Percentiles rank a stretch among this genome's conserved stretches.
Conservation (phyloP, 2,113 vertebrate species). For the Chaenocephalus aceratus region DNA sequence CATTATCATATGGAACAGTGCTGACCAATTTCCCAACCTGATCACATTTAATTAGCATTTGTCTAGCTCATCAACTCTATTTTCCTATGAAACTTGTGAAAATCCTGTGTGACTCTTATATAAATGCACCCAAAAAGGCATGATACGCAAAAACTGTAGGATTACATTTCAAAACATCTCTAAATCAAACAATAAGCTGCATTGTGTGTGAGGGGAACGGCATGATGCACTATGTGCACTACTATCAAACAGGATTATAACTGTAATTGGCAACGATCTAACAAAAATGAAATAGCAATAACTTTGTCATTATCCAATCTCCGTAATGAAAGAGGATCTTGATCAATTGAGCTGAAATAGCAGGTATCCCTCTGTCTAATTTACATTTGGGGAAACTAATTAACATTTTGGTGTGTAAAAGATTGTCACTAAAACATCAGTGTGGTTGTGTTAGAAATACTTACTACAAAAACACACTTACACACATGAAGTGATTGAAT, state of each 20-base stretch:
- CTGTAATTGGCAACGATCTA: slow-evolving; percentile 43
- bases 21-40: not conserved
- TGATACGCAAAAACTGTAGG: not conserved
- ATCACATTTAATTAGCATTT: slow-evolving; percentile 1
- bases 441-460: slow-evolving; percentile 10
- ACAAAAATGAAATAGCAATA: slow-evolving; percentile 30
- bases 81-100: not conserved
- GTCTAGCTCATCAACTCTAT: slow-evolving; percentile 5
- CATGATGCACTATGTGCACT: not conserved
- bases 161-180: not conserved
- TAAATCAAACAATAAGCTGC: not conserved
- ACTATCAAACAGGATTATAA: slow-evolving; percentile 10
- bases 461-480: not conserved
- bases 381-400: slow-evolving; percentile 42
- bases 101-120: not conserved
- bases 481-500: not conserved
- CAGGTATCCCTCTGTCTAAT: slow-evolving; percentile 24
- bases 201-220: not conserved
- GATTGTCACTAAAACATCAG: slow-evolving; percentile 36
- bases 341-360: slow-evolving; percentile 51
- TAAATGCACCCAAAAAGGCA: no score
- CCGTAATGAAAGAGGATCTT: slow-evolving; percentile 45
- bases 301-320: slow-evolving; percentile 65
- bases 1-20: not conserved
- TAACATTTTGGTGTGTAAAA: slow-evolving; percentile 44